Conservation (phyloP, 2,797 vertebrate species). For the Schizopygopsis pylzovi region DNA sequence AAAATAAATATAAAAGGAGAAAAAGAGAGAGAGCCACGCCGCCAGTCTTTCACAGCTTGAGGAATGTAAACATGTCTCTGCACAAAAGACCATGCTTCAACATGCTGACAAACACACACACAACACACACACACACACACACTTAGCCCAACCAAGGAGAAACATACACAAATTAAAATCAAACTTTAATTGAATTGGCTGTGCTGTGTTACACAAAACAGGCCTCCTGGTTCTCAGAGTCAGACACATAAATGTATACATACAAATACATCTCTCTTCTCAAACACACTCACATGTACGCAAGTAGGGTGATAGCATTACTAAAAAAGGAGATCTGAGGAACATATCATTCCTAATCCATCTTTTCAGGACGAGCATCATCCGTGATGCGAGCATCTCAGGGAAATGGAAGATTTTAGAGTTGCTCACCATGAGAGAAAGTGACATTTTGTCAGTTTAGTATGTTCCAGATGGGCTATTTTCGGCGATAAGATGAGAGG, state of each 20-base stretch:
- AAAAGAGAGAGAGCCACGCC: conserved; percentile 6
- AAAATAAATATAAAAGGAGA: background rate
- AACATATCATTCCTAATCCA: background rate
- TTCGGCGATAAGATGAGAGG: conserved; percentile 5
- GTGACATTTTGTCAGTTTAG: conserved; percentile 30
- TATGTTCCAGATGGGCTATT: conserved; percentile 2
- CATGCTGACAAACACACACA: conserved; percentile 44
- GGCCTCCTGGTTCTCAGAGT: background rate
- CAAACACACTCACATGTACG: background rate
- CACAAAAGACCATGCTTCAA: conserved; percentile 43
- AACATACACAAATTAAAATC: conserved; percentile 1
- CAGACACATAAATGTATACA: background rate
- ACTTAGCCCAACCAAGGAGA: background rate
- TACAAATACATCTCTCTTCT: background rate
- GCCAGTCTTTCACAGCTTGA: conserved; percentile 41
- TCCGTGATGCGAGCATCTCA: background rate
- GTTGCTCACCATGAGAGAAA: background rate
- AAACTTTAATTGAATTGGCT: conserved; percentile 33
- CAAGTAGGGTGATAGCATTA: conserved; percentile 1
- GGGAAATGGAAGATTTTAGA: background rate
- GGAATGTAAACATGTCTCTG: conserved; percentile 58
- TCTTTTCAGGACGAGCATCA: background rate
- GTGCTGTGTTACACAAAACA: conserved; percentile 36
- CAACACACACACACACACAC: conserved; percentile 11
- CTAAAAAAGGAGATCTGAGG: conserved; percentile 41